phyloP scores from a whole-genome alignment of 2,113 vertebrate genomes.

The Heterotis niloticus region DNA sequence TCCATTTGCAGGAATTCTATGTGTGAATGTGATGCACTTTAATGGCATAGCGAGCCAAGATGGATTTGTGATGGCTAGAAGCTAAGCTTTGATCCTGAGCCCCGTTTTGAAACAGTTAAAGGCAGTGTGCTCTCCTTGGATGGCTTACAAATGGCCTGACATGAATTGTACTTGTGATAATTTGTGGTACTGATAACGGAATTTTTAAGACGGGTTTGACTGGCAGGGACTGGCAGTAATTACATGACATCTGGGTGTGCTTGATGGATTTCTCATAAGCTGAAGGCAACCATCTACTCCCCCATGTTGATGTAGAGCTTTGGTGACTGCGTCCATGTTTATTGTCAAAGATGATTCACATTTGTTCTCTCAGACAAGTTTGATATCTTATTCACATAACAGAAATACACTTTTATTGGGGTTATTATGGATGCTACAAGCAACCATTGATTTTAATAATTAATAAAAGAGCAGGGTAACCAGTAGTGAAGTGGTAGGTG shows the following conservation, averaged over 20 bases:
- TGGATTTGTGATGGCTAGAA: constrained; percentile 9
- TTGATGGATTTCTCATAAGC: background rate
- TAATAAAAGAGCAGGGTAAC: too few relatives aligned
- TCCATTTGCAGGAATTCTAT: constrained; percentile 3
- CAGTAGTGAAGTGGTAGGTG: too few relatives aligned
- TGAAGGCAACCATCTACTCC: background rate
- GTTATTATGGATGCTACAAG: too few relatives aligned
- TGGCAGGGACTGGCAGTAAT: background rate
- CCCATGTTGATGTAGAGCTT: background rate
- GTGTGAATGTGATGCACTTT: constrained; percentile 8
- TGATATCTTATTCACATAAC: too few relatives aligned
- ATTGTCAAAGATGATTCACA: too few relatives aligned
- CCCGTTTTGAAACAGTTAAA: background rate
- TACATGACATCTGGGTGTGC: too few relatives aligned
- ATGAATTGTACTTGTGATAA: constrained; percentile 8
- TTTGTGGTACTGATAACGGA: background rate
- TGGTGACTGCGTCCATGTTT: too few relatives aligned
- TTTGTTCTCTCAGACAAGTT: too few relatives aligned
- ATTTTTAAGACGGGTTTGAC: background rate
- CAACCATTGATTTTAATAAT: too few relatives aligned
- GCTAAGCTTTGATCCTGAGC: constrained; percentile 10
- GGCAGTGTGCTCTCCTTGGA: background rate
- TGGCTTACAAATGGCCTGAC: background rate
- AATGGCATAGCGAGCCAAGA: constrained; percentile 6
- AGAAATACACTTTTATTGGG: too few relatives aligned